These are phyloP conservation scores for Colletes gigas DNA, from an alignment of 1,140 invertebrate species.

Conservation along the genomic window DNA sequence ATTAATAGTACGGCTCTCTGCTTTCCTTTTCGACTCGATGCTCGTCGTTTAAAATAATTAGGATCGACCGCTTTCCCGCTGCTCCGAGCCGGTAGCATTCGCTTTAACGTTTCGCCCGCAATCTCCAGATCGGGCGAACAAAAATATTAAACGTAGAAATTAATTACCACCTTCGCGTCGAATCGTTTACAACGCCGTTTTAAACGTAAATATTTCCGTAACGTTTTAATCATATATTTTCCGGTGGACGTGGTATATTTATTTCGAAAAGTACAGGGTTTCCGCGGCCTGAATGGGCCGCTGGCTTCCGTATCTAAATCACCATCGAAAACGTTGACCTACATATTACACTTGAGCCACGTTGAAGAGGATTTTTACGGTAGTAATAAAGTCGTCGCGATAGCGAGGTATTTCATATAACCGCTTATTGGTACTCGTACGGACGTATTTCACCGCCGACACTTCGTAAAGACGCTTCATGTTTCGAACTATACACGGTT, in stretches of 20 bases:
- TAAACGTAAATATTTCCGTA: background rate
- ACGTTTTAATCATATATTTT: background rate
- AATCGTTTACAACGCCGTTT: too few species aligned
- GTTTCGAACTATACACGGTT: background rate
- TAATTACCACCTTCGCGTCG: too few species aligned
- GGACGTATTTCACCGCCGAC: constrained; percentile 24
- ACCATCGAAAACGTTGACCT: constrained; percentile 34
- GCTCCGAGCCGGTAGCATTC: background rate
- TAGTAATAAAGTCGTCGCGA: constrained; percentile 36
- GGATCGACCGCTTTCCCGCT: background rate
- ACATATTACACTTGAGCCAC: constrained; percentile 23
- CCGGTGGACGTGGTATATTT: background rate
- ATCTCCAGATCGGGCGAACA: too few species aligned
- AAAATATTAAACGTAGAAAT: too few species aligned
- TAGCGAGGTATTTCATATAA: constrained; percentile 12
- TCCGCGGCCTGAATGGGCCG: background rate
- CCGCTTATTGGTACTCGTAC: constrained; percentile 27
- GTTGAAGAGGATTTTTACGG: constrained; percentile 28
- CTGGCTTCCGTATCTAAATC: constrained; percentile 26
- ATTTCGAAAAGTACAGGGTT: background rate
- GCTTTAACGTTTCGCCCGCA: too few species aligned
- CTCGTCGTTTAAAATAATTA: background rate
- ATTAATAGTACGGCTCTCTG: background rate
- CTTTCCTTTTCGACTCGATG: background rate
- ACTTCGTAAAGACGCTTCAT: constrained; percentile 19